Conservation (phyloP, 2,113 vertebrate genomes). For the Scolopax mira region DNA sequence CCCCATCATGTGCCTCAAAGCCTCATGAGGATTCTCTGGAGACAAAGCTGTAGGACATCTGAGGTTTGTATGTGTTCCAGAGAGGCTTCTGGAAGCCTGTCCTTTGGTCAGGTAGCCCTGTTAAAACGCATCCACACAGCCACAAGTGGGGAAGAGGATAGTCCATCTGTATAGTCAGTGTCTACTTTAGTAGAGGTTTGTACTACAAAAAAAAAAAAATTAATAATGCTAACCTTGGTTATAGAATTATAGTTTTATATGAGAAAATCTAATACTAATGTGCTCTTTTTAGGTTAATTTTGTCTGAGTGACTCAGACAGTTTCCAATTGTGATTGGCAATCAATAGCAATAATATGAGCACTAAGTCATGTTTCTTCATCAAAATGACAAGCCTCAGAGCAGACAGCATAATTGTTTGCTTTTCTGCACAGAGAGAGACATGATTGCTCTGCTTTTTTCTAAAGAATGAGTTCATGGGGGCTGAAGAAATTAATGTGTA, state of each 20-base stretch:
- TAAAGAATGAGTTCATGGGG: neutral
- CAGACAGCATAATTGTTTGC: conserved; percentile 55
- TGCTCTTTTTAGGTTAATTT: conserved; percentile 48
- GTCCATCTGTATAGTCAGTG: neutral
- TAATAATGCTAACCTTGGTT: neutral
- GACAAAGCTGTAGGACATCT: neutral
- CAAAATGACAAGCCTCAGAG: conserved; percentile 19
- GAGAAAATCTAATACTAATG: conserved; percentile 34
- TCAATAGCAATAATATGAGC: conserved; percentile 48
- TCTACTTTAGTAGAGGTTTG: neutral
- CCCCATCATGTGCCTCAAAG: rapidly evolving
- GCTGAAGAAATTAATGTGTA: neutral
- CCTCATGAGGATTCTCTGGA: neutral
- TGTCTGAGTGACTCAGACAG: conserved; percentile 47
- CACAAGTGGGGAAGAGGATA: neutral
- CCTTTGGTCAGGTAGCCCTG: neutral
- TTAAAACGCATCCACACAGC: neutral
- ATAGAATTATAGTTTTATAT: neutral
- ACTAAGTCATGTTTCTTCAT: conserved; percentile 56
- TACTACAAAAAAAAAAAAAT: neutral
- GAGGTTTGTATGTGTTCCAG: neutral
- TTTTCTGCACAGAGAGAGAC: conserved; percentile 33
- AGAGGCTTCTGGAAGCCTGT: neutral
- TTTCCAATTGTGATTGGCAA: conserved; percentile 33
- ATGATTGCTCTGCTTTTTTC: neutral